A percentile compares a stretch with the other conserved stretches of the same genome.
These are phyloP conservation scores for Erythrocercus mccallii DNA, from an alignment of 2,113 vertebrate species.

Conservation along the genomic window DNA sequence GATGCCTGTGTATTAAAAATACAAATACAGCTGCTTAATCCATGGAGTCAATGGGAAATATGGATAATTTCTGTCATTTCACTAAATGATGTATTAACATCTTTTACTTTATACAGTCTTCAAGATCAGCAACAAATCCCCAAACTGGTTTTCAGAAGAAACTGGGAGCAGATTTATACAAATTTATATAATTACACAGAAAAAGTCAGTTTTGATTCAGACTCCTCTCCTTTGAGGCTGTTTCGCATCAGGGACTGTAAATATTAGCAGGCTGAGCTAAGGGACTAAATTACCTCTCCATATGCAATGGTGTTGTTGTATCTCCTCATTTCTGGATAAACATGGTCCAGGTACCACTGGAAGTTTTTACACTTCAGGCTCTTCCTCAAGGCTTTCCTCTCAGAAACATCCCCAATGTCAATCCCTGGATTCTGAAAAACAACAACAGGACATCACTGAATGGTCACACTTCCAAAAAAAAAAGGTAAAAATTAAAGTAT, in stretches of 20 bases:
- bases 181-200: not conserved
- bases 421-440: constrained; percentile 91
- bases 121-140: not conserved
- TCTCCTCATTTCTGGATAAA: constrained; percentile 96
- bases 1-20: not conserved
- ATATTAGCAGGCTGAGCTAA: not conserved
- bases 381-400: constrained; percentile 85
- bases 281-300: constrained; percentile 85
- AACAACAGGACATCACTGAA: not conserved
- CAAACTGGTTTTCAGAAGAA: not conserved
- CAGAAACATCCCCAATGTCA: constrained; percentile 91
- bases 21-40: not conserved
- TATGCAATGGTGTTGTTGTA: constrained; percentile 94
- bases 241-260: not conserved
- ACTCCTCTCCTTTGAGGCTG: not conserved
- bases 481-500: accelerated
- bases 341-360: constrained; percentile 97
- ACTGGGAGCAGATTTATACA: not conserved
- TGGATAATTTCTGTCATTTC: not conserved
- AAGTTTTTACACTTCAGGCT: constrained; percentile 93
- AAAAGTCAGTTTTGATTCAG: not conserved
- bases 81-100: not conserved
- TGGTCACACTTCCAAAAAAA: not conserved
- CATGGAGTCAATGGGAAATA: not conserved
- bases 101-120: not conserved